Conservation (phyloP, 2,113 vertebrate genomes). For the Tor tambroides region DNA sequence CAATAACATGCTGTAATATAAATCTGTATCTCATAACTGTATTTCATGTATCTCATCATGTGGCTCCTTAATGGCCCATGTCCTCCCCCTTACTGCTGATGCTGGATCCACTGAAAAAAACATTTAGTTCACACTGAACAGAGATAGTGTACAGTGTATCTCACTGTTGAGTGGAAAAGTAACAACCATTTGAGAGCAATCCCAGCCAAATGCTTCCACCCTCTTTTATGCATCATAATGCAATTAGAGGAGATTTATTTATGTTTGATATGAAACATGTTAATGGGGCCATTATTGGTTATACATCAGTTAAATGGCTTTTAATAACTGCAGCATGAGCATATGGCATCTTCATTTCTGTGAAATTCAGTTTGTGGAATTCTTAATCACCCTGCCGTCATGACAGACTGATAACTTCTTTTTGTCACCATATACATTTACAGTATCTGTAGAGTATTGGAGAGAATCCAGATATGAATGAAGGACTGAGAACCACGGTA, state of each 20-base stretch:
- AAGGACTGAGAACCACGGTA: conserved; percentile 9
- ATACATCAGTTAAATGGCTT: background rate
- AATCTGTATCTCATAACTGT: conserved; percentile 10
- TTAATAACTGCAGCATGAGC: conserved; percentile 26
- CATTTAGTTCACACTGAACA: conserved; percentile 2
- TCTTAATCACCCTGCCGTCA: conserved; percentile 27
- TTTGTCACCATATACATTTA: conserved; percentile 28
- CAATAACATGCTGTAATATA: background rate
- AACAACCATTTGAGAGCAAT: conserved; percentile 5
- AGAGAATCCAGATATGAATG: conserved; percentile 50
- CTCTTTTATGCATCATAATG: background rate
- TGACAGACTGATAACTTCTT: conserved; percentile 42
- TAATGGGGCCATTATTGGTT: background rate
- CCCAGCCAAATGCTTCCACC: background rate
- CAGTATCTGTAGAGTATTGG: conserved; percentile 39
- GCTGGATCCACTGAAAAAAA: conserved; percentile 16
- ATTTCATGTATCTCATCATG: conserved; percentile 9
- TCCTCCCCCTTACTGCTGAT: conserved; percentile 8
- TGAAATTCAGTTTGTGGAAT: background rate
- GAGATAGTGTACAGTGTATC: conserved; percentile 16
- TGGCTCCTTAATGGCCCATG: conserved; percentile 17
- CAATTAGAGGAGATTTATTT: conserved; percentile 34
- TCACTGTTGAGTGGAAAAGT: background rate
- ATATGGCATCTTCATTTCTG: conserved; percentile 35
- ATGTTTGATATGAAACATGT: background rate